Base-by-base conservation (phyloP, 2,797 vertebrate species). In the Malacoctenus gilli region DNA sequence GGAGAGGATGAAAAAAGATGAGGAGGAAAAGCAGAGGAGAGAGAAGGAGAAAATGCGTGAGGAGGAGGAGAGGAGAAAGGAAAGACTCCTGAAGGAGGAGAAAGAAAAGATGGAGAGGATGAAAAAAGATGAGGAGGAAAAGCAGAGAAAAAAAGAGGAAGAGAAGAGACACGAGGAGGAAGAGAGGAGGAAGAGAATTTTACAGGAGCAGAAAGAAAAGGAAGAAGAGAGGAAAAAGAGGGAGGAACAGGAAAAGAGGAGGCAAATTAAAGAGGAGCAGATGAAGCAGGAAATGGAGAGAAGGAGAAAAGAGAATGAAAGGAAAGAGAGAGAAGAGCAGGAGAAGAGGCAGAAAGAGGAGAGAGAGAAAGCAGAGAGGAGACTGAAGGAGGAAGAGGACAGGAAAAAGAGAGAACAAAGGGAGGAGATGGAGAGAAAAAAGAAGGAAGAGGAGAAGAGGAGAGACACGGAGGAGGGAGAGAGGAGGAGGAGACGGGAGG, bases 41-140 rank as follows among this genome's bases (percentile, higher is more conserved):
- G 15, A 2, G 5, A 53, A 13, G 40, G 20, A 37, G 23, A 41
- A 19, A 21, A 6, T 4, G 23, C 4, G 8, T 8, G 30, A 32
- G 11, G 11, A 32, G 30, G 44, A 58, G 20, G 38, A 56, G 15
- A 41, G 25, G 10, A 18, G 39, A 11, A 10, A 10, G 16, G 22
- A 31, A 9, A 4, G 39, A 32, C 37, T 39, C 19, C 28, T 46
- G n/a, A 19, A 35, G 18, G 25, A 31, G 4, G 19, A 14, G 19
- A 40, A 41, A 19, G 32, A 68, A 19, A 22, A 59, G n/a, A 55
- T 47, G 9, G 30, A 54, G 43, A 8, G 43, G 41, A 56, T 12
- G 15, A 59, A 15, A 19, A 47, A 53, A 10, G 31, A 35, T 21
- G 57, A 43, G 8, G 37, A 59, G 7, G 47, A 32, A 12, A 32